These are phyloP conservation scores for Larimichthys crocea DNA, from an alignment of 2,113 vertebrate species.

Conservation along the genomic window DNA sequence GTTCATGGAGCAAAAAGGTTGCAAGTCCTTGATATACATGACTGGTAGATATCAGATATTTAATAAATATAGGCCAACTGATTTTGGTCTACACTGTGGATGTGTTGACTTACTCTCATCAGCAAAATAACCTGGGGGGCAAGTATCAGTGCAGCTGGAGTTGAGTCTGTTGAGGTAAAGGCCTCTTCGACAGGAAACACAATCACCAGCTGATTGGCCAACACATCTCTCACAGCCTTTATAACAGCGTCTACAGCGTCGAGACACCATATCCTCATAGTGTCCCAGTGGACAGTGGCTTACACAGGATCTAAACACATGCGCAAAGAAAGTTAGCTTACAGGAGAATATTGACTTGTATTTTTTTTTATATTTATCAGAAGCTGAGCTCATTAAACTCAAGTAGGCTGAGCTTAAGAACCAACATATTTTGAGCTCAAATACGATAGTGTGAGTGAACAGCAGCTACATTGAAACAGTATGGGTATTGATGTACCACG, in stretches of 20 bases:
- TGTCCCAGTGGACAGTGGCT: conserved; percentile 88
- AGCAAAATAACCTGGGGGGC: conserved; percentile 82
- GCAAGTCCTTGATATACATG: too few relatives aligned
- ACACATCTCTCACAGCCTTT: conserved; percentile 89
- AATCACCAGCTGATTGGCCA: conserved; percentile 76
- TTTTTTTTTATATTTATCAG: background rate
- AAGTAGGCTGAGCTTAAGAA: background rate
- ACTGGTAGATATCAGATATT: too few relatives aligned
- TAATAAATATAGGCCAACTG: too few relatives aligned
- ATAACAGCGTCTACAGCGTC: conserved; percentile 87
- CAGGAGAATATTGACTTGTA: background rate
- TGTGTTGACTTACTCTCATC: conserved; percentile 87
- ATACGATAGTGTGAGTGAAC: background rate
- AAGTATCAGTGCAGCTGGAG: conserved; percentile 82
- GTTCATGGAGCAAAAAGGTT: too few relatives aligned
- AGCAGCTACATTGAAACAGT: background rate
- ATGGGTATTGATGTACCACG: too few relatives aligned
- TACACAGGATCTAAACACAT: conserved; percentile 86
- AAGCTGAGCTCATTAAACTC: background rate
- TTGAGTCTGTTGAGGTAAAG: conserved; percentile 85
- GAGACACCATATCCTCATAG: conserved; percentile 80
- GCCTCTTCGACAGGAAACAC: conserved; percentile 86
- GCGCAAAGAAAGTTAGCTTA: background rate
- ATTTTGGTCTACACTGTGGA: background rate
- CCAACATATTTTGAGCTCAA: background rate